These are phyloP conservation scores for Euura lappo DNA, from an alignment of 1,140 invertebrate genomes.

Conservation along the genomic window DNA sequence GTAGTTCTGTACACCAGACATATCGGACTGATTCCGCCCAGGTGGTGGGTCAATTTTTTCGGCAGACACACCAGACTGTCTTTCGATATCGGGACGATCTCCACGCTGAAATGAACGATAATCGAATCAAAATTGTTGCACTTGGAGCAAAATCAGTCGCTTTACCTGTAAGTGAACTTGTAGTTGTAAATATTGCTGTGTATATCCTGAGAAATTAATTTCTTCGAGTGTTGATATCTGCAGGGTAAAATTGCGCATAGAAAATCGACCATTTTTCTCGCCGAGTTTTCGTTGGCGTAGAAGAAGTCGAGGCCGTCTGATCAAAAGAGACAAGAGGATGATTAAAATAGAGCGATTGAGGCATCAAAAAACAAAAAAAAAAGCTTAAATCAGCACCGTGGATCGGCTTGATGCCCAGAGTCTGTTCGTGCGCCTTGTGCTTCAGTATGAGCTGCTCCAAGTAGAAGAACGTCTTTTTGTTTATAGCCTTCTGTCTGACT, in stretches of 20 bases:
- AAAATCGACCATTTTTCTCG: conserved; percentile 96
- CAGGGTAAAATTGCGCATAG: conserved; percentile 85
- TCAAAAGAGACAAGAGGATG: conserved; percentile 19
- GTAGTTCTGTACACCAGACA: conserved; percentile 91
- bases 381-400: conserved; percentile 68
- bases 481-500: conserved; percentile 85
- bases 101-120: conserved; percentile 69
- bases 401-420: conserved; percentile 92
- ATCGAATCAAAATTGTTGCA: not conserved
- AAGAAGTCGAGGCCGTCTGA: conserved; percentile 96
- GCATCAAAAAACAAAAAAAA: conserved; percentile 20
- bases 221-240: conserved; percentile 88
- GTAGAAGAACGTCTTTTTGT: conserved; percentile 99
- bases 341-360: not conserved
- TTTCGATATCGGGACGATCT: conserved; percentile 96
- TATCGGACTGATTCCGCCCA: conserved; percentile 92
- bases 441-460: conserved; percentile 98
- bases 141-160: not conserved
- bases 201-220: conserved; percentile 96
- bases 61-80: conserved; percentile 95
- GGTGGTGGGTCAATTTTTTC: conserved; percentile 82
- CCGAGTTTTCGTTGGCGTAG: conserved; percentile 87
- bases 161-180: conserved; percentile 81
- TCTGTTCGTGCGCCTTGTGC: conserved; percentile 90
- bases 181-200: conserved; percentile 98